Evolutionary conservation across 2,888 invertebrate species (phyloP).

Genomic region (Amitus sp.): DNA sequence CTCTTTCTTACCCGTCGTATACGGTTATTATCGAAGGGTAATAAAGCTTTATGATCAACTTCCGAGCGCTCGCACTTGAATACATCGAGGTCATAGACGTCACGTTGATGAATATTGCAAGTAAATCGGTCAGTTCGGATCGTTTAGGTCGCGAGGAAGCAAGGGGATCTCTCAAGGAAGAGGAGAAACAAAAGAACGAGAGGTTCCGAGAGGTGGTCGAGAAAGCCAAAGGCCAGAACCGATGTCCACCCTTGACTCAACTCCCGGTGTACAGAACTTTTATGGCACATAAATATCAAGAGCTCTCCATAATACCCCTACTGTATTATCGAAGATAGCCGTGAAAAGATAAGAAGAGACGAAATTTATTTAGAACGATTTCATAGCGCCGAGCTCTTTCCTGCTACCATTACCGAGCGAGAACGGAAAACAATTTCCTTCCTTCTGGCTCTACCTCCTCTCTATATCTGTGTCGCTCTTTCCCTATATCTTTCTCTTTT

Average conservation of each 20-base stretch:
- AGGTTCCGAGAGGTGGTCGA: conserved; percentile 2
- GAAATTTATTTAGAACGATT: conserved; percentile 36
- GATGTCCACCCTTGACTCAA: conserved; percentile 62
- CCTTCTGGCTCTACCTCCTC: conserved; percentile 14
- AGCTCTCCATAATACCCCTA: conserved; percentile 60
- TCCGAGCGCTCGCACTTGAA: conserved; percentile 12
- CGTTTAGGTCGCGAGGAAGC: conserved; percentile 52
- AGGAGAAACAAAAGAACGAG: conserved; percentile 29
- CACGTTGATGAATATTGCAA: conserved; percentile 55
- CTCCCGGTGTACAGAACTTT: conserved; percentile 58
- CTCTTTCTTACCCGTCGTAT: neutral
- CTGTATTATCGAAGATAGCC: conserved; percentile 61
- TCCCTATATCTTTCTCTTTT: neutral
- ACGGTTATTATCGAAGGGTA: conserved; percentile 31
- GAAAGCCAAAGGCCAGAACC: conserved; percentile 45
- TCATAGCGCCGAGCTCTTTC: conserved; percentile 31
- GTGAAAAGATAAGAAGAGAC: conserved; percentile 36
- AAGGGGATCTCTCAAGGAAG: conserved; percentile 17
- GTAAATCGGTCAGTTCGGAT: conserved; percentile 62
- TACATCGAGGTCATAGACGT: conserved; percentile 31
- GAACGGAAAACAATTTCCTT: conserved; percentile 31
- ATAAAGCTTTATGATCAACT: conserved; percentile 33
- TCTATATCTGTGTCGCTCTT: neutral
- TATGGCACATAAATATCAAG: conserved; percentile 65
- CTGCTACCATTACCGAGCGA: conserved; percentile 24